Conservation (phyloP, 2,888 invertebrate species). For the Endotricha flammealis region DNA sequence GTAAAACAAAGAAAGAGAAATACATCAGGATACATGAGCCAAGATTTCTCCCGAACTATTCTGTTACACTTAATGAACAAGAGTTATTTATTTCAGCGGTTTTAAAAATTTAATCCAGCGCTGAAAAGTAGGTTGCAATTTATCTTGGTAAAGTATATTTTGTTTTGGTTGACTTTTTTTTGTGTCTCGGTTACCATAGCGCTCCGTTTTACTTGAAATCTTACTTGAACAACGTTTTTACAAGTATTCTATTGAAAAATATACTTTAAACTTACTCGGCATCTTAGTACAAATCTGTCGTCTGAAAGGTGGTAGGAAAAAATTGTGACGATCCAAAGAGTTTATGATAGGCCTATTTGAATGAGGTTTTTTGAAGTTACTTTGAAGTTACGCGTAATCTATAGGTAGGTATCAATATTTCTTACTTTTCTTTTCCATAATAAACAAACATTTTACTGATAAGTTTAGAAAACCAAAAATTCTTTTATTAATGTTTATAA, state of each 20-base stretch:
- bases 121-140: constrained; percentile 18
- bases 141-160: constrained; percentile 14
- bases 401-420: too few relatives aligned
- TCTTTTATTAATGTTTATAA: too few relatives aligned
- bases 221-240: not conserved
- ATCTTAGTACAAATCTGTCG: not conserved
- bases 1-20: too few relatives aligned
- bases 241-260: constrained; percentile 5
- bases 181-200: constrained; percentile 12
- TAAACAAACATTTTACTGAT: too few relatives aligned
- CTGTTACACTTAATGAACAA: constrained; percentile 4
- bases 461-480: too few relatives aligned
- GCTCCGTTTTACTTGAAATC: constrained; percentile 4
- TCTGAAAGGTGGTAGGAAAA: too few relatives aligned
- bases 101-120: constrained; percentile 17
- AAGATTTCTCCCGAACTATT: not conserved
- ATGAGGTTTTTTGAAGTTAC: too few relatives aligned
- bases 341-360: too few relatives aligned
- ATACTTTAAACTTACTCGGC: constrained; percentile 4
- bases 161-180: constrained; percentile 16
- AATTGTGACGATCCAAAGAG: too few relatives aligned
- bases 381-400: too few relatives aligned
- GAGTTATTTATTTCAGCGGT: constrained; percentile 1
- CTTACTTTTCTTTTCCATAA: too few relatives aligned
- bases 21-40: too few relatives aligned